Conservation (phyloP, 1,140 invertebrate genomes). For the Cylas formicarius region DNA sequence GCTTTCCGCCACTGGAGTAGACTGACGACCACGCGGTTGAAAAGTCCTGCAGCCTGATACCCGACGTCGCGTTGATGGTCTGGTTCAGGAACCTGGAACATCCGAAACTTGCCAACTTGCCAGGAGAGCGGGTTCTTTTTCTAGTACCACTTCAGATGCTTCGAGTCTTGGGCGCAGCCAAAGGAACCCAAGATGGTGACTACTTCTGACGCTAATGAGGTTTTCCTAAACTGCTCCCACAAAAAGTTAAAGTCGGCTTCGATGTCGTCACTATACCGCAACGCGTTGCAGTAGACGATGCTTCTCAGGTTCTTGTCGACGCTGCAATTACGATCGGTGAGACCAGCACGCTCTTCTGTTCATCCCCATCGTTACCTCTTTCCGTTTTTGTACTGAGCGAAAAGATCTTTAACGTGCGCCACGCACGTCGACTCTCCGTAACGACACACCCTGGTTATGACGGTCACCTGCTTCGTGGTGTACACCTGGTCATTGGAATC, state of each 20-base stretch:
- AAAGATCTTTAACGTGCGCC: conserved; percentile 24
- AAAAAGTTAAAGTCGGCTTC: conserved; percentile 44
- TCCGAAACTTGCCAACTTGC: not conserved
- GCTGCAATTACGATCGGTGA: conserved; percentile 26
- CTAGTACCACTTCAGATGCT: conserved; percentile 41
- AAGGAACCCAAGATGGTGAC: conserved; percentile 49
- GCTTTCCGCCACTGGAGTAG: conserved; percentile 36
- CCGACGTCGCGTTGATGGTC: conserved; percentile 34
- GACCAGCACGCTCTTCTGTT: not conserved
- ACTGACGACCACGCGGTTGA: conserved; percentile 42
- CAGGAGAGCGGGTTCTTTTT: not conserved
- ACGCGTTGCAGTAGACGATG: conserved; percentile 51
- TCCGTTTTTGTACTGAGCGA: conserved; percentile 31
- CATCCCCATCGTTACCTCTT: conserved; percentile 10
- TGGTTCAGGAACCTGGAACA: conserved; percentile 35
- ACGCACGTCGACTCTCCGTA: conserved; percentile 45
- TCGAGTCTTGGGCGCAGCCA: conserved; percentile 49
- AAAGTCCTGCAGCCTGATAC: conserved; percentile 44
- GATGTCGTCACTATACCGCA: conserved; percentile 38
- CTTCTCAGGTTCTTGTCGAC: conserved; percentile 49
- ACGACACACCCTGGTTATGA: conserved; percentile 47
- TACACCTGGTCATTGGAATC: conserved; percentile 33
- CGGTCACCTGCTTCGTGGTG: conserved; percentile 39
- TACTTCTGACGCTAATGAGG: conserved; percentile 48
- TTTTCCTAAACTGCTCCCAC: conserved; percentile 44